These are phyloP conservation scores for Vandiemenella viatica DNA, from an alignment of 2,888 invertebrate species.

Conservation along the genomic window DNA sequence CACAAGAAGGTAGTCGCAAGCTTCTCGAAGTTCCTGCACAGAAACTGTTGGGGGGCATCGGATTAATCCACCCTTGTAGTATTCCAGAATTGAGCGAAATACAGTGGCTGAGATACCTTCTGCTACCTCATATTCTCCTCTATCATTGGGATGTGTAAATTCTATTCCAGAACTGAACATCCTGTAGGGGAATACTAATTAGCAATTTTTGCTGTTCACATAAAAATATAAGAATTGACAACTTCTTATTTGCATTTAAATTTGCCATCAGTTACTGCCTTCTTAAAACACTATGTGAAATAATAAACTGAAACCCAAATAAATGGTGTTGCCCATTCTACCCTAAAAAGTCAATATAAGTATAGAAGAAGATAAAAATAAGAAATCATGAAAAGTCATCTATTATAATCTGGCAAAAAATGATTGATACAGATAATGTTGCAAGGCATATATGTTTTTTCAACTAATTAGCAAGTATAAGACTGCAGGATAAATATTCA, in stretches of 20 bases:
- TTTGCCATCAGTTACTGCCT: too few relatives aligned
- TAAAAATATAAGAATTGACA: neutral
- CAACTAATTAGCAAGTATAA: too few relatives aligned
- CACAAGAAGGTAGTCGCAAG: slow-evolving; percentile 94
- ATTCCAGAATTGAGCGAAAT: slow-evolving; percentile 89
- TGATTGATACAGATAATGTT: too few relatives aligned
- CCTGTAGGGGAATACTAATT: slow-evolving; percentile 32
- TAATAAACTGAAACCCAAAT: too few relatives aligned
- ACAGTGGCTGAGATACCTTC: slow-evolving; percentile 92
- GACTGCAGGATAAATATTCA: too few relatives aligned
- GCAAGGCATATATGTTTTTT: too few relatives aligned
- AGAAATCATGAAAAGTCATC: too few relatives aligned
- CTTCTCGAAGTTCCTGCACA: slow-evolving; percentile 91
- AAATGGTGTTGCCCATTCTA: too few relatives aligned
- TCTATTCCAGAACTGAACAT: slow-evolving; percentile 91
- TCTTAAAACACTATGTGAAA: too few relatives aligned
- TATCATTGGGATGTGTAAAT: slow-evolving; percentile 85
- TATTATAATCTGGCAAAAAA: too few relatives aligned
- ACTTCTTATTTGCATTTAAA: neutral
- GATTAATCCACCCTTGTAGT: slow-evolving; percentile 79
- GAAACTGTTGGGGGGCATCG: slow-evolving; percentile 91
- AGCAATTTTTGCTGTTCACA: neutral
- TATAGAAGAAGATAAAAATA: too few relatives aligned
- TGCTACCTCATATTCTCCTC: slow-evolving; percentile 93
- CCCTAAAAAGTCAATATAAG: too few relatives aligned